Conservation (phyloP, 53 echinoderm and acorn worm genomes). For the Echinarachnius parma region DNA sequence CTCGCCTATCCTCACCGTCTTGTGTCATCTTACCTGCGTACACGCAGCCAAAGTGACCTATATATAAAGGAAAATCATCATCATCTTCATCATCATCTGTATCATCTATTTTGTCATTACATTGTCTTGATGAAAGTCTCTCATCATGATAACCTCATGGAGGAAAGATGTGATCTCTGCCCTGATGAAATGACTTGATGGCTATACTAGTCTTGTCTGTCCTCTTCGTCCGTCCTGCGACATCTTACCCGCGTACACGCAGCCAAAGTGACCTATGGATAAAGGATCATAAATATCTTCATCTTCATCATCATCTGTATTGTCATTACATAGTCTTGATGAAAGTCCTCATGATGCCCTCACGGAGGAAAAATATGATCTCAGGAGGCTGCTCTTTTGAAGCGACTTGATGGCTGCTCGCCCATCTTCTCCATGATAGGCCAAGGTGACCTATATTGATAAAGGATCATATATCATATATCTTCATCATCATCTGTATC, state of each 20-base stretch:
- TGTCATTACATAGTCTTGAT: too few species aligned
- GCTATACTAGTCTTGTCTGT: slow-evolving; percentile 73
- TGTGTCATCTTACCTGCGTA: slow-evolving; percentile 74
- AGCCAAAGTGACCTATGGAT: slow-evolving; percentile 87
- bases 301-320: too few species aligned
- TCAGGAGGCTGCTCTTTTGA: slow-evolving; percentile 54
- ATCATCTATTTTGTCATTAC: too few species aligned
- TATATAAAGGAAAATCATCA: not conserved
- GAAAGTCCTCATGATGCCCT: too few species aligned
- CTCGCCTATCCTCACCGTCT: slow-evolving; percentile 62
- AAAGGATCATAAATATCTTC: too few species aligned
- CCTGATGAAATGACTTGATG: slow-evolving; percentile 74
- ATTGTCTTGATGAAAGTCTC: slow-evolving; percentile 89
- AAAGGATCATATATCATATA: too few species aligned
- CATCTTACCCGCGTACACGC: slow-evolving; percentile 77
- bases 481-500: too few species aligned
- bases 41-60: slow-evolving; percentile 97
- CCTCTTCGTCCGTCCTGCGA: slow-evolving; percentile 72
- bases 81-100: too few species aligned
- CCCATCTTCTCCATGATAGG: slow-evolving; percentile 69
- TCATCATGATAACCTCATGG: slow-evolving; percentile 95
- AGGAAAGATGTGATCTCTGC: slow-evolving; percentile 72
- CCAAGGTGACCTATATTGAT: slow-evolving; percentile 82
- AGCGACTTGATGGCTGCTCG: slow-evolving; percentile 87
- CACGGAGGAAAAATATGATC: slow-evolving; percentile 68